phyloP scores from a whole-genome alignment of 2,797 vertebrate genomes.

The Xenopus petersii region DNA sequence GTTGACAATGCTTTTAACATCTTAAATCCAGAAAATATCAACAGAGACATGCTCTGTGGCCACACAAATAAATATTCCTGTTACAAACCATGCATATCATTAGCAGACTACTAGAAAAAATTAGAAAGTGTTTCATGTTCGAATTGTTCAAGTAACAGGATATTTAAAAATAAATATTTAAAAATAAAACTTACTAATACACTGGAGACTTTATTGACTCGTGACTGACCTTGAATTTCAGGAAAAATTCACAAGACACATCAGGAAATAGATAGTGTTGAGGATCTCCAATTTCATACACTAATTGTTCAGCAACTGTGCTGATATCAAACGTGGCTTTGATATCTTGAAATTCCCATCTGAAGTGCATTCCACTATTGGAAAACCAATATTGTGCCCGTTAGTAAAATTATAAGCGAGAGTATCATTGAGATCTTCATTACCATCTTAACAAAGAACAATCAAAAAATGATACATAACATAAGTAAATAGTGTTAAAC shows the following conservation, averaged over 20 bases:
- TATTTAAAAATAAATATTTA: too few relatives aligned
- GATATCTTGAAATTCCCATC: constrained; percentile 76
- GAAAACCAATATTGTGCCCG: constrained; percentile 85
- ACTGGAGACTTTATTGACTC: background rate
- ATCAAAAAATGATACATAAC: too few relatives aligned
- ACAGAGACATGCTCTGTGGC: too few relatives aligned
- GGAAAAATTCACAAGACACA: constrained; percentile 81
- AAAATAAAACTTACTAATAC: too few relatives aligned
- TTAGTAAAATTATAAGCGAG: constrained; percentile 49
- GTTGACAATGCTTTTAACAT: too few relatives aligned
- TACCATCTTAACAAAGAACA: background rate
- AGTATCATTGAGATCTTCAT: background rate
- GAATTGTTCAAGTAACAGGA: too few relatives aligned
- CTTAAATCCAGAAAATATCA: too few relatives aligned
- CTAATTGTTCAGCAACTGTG: constrained; percentile 78
- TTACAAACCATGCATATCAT: too few relatives aligned
- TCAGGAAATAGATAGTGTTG: constrained; percentile 77
- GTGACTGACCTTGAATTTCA: constrained; percentile 74
- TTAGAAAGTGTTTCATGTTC: too few relatives aligned
- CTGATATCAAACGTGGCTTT: constrained; percentile 81
- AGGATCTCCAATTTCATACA: constrained; percentile 81
- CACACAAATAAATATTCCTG: too few relatives aligned
- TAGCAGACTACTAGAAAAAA: too few relatives aligned
- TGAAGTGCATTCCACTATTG: constrained; percentile 72
- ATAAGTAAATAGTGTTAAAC: too few relatives aligned